Percentiles rank a stretch among this genome's conserved stretches.
phyloP scores from a whole-genome alignment of 2,797 vertebrate species.

The Notamacropus eugenii region DNA sequence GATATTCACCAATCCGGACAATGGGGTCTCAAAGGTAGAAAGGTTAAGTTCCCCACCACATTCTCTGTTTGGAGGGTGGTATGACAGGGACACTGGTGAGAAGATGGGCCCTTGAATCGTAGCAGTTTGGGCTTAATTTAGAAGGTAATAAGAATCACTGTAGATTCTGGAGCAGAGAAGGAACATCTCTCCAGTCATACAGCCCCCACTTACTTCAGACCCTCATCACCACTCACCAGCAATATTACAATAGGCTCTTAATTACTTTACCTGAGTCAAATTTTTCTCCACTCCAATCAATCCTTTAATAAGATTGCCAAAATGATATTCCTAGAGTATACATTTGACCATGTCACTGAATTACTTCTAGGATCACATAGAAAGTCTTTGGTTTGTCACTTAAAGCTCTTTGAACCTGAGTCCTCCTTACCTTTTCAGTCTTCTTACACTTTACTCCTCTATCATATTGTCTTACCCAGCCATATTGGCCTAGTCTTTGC shows the following conservation, averaged over 20 bases:
- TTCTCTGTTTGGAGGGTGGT: background rate
- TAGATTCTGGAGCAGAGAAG: background rate
- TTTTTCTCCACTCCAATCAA: background rate
- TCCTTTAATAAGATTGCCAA: background rate
- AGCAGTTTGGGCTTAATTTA: background rate
- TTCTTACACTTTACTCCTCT: background rate
- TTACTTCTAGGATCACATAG: background rate
- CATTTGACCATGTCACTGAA: background rate
- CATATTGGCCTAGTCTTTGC: background rate
- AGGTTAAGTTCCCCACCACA: background rate
- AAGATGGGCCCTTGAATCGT: background rate
- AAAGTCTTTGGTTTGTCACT: background rate
- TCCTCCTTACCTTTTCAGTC: background rate
- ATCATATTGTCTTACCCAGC: background rate
- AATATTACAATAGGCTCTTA: background rate
- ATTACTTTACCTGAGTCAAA: background rate
- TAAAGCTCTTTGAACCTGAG: background rate
- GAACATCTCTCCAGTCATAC: background rate
- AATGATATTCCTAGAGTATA: background rate
- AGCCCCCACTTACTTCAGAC: background rate
- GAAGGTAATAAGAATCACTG: background rate
- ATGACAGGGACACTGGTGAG: background rate
- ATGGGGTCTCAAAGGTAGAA: background rate
- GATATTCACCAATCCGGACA: background rate
- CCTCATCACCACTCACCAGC: background rate